Base-by-base conservation (phyloP, 2,797 vertebrate genomes). In the Etheostoma perlongum region DNA sequence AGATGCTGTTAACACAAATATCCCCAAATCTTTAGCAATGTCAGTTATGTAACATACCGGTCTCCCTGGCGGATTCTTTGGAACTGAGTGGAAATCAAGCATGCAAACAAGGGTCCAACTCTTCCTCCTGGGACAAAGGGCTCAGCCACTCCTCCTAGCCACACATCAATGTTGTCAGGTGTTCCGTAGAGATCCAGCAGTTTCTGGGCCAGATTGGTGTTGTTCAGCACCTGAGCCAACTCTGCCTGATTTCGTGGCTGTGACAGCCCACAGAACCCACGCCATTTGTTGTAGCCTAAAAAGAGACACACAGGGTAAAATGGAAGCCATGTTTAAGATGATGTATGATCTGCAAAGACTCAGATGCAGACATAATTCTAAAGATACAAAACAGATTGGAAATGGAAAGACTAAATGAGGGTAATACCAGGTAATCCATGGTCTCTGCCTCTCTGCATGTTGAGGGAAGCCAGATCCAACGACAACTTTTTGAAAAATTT, bases 221-320 rank as follows among this genome's bases (percentile, higher is more conserved):
- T 88, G 5, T 95, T 94, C 66, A 98, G 40, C 12, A 98, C 96
- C 0, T 2, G 0, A 0, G 89, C 87, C 73, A 98, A 79, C 69
- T 97, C 76, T 0, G 2, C 0, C 2, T 57, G 0, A 0, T 88
- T 95, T 27, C 2, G 15, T 2, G 97, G 97, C n/a, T 94, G 61
- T 1, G 96, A 95, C 58, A 99, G 95, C 2, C 90, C 93, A 67
- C 97, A 98, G 88, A 96, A 97, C 16, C 8, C 42, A 2, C 97
- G 94, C 97, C 96, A 98, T 61, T 92, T 89, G 33, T 96, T 97
- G 89, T 97, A 98, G 36, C 96, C 97, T 99, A 80, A 9, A n/a
- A 60, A 54, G 12, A 10, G 36, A 4, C 13, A 59, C 6, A 23
- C 1, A 21, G 40, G 1, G 27, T 65, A 8, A 47, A 21, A 40